Evolutionary conservation across 2,797 vertebrate genomes (phyloP).

Genomic region (Scyliorhinus canicula): DNA sequence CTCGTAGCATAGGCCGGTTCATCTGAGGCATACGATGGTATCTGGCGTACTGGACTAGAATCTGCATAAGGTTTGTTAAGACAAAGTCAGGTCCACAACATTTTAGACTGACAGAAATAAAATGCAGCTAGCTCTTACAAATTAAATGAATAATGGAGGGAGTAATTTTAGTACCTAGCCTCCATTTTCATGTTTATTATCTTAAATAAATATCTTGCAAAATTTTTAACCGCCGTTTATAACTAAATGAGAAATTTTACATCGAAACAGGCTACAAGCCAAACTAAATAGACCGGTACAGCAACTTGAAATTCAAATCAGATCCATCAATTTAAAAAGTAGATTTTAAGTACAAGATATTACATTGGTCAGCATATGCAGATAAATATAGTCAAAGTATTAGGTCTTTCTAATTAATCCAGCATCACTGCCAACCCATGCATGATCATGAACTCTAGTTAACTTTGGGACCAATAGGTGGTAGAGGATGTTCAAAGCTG

Average conservation of each 20-base stretch:
- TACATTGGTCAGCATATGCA: neutral
- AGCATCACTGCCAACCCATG: neutral
- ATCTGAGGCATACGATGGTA: constrained; percentile 62
- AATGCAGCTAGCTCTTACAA: neutral
- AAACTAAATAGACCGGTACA: neutral
- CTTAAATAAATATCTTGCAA: neutral
- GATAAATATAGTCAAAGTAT: neutral
- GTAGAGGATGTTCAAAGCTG: too few relatives aligned
- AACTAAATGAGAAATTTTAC: neutral
- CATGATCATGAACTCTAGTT: neutral
- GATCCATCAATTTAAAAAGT: neutral
- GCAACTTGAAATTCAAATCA: neutral
- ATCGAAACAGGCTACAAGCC: neutral
- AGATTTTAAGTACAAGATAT: neutral
- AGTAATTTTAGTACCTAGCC: neutral
- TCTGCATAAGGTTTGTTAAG: constrained; percentile 49
- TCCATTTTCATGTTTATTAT: neutral
- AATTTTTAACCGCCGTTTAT: neutral
- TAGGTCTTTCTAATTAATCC: neutral
- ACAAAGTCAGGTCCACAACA: neutral
- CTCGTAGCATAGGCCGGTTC: constrained; percentile 78
- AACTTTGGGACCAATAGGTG: neutral
- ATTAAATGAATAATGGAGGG: neutral
- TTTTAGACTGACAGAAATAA: neutral
- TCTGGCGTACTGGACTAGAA: constrained; percentile 67